Evolutionary conservation across 2,888 invertebrate genomes (phyloP), one percentile per base, ranked within the genome.

Genomic region (Tetrapedia diversipes): DNA sequence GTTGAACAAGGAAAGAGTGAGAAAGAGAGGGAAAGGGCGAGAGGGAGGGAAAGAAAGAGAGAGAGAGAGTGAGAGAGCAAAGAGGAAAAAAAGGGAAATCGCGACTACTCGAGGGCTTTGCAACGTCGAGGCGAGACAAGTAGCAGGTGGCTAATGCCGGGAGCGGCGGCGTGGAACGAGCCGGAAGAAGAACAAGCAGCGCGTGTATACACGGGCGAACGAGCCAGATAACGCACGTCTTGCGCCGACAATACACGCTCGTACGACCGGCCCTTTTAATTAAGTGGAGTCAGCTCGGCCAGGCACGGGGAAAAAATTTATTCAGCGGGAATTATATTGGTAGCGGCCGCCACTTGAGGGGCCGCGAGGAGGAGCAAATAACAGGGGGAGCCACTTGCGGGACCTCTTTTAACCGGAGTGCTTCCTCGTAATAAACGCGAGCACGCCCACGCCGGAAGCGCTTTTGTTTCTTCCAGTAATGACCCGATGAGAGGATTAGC

Each of bases 161-260:
- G 81, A 84, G 84, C 71, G 77, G 82, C 45, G 4, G 34, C 67
- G 71, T 70, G 61, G 57, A 64, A 72, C 56, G 41, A 73, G 49
- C 70, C 51, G 75, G 75, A 70, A 81, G 65, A 78, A 72, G 79
- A 77, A 59, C n/a, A n/a, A 53, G 69, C 53, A 47, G 75, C 75
- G 82, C 81, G 82, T 78, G 79, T 83, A 82, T 77, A 80, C 80
- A 79, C 82, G 70, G 75, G 19, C 84, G 88, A 88, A 89, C 79
- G 82, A 83, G 83, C 79, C 80, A 86, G 89, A 88, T 89, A 90
- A 87, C 85, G 87, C 88, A 88, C 89, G 89, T 87, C 84, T 81
- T 80, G 68, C 64, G 54, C 78, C 71, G 77, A 73, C 84, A 81
- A 85, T 81, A 64, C n/a, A n/a, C 75, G 63, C 57, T 49, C 75